Evolutionary conservation across 2,113 vertebrate species (phyloP).

Genomic region (Noctilio leporinus): DNA sequence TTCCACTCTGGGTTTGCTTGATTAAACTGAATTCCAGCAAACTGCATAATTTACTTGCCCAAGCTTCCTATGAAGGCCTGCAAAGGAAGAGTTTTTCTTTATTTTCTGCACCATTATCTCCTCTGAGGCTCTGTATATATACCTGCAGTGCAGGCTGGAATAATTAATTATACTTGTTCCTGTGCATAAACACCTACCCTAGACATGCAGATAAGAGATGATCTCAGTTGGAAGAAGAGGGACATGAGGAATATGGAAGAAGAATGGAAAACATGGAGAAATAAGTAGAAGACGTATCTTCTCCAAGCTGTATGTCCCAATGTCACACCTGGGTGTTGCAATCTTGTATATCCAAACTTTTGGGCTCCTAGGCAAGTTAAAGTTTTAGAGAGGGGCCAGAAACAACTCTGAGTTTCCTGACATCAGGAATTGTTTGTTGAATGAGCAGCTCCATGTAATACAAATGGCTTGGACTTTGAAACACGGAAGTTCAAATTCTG

Average conservation of each 20-base stretch:
- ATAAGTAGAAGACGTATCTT: neutral
- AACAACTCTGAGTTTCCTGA: neutral
- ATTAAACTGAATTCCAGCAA: neutral
- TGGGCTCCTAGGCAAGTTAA: neutral
- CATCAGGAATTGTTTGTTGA: neutral
- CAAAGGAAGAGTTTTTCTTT: neutral
- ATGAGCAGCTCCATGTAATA: neutral
- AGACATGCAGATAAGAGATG: neutral
- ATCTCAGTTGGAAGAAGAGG: neutral
- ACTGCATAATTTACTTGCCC: neutral
- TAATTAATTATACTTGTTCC: neutral
- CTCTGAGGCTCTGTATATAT: neutral
- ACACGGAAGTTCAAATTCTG: neutral
- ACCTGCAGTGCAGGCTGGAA: neutral
- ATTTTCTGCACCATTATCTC: neutral
- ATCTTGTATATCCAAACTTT: neutral
- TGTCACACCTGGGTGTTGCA: neutral
- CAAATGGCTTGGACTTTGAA: neutral
- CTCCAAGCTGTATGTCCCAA: neutral
- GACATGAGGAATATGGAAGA: neutral
- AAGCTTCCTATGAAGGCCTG: neutral
- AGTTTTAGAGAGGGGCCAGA: neutral
- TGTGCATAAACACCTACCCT: neutral
- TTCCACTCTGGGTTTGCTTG: neutral
- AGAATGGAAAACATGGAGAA: neutral